Evolutionary conservation across 2,888 invertebrate genomes (phyloP).

Genomic region (Tenthredo livida): DNA sequence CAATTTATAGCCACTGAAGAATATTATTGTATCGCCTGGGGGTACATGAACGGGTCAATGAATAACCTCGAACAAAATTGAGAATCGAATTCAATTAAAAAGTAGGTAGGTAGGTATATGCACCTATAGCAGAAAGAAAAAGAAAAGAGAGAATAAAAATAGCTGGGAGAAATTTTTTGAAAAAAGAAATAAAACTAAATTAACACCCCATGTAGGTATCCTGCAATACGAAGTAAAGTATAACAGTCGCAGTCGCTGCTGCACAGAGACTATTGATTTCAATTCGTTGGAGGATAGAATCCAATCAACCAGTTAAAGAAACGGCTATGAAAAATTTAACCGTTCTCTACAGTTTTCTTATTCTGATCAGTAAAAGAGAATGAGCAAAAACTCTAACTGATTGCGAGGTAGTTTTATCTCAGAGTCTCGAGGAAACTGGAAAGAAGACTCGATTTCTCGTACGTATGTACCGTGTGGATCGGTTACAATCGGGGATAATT

Average conservation of each 20-base stretch:
- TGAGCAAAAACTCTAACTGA: neutral
- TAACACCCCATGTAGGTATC: neutral
- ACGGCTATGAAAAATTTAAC: slow-evolving; percentile 11
- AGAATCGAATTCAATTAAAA: neutral
- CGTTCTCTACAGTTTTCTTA: neutral
- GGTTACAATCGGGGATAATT: no score
- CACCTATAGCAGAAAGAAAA: no score
- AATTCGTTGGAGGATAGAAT: neutral
- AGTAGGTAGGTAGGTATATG: no score
- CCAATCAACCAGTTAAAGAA: neutral
- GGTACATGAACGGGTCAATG: neutral
- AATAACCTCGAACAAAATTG: neutral
- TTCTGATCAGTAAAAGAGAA: neutral
- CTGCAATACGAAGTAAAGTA: neutral
- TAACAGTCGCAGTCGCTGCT: neutral
- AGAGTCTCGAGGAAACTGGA: neutral
- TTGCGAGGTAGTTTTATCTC: neutral
- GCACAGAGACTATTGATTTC: neutral
- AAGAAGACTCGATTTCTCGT: neutral
- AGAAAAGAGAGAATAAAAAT: neutral
- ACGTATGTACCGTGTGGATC: neutral
- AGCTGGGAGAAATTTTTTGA: neutral
- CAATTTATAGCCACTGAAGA: neutral
- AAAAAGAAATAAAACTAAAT: neutral
- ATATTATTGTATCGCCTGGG: neutral